These are phyloP conservation scores for Sitta carolinensis DNA, from an alignment of 2,797 vertebrate genomes.

Conservation along the genomic window DNA sequence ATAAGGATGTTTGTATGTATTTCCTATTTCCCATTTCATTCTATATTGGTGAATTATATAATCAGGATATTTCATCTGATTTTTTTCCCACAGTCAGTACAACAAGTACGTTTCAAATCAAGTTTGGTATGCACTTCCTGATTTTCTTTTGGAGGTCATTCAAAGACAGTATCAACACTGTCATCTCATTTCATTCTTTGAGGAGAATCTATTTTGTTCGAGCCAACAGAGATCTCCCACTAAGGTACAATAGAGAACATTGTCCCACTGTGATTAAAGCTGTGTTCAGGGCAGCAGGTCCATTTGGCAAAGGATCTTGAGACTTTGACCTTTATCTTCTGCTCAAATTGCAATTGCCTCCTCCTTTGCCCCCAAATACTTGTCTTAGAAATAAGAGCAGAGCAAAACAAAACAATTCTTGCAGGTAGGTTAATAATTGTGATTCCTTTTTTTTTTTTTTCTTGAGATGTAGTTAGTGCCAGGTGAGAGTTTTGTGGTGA, in stretches of 20 bases:
- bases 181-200: constrained; percentile 68
- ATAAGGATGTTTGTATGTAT: constrained; percentile 10
- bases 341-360: neutral
- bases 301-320: constrained; percentile 43
- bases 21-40: constrained; percentile 21
- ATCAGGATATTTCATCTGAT: constrained; percentile 50
- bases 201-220: constrained; percentile 63
- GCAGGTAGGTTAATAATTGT: neutral
- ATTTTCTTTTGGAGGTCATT: constrained; percentile 69
- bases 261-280: constrained; percentile 50
- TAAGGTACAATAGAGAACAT: constrained; percentile 49
- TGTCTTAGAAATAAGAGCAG: constrained; percentile 26
- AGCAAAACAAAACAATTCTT: neutral
- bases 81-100: constrained; percentile 22
- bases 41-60: neutral
- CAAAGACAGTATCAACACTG: constrained; percentile 69
- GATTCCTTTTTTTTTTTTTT: neutral
- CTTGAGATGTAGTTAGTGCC: neutral
- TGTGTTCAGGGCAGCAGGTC: constrained; percentile 4
- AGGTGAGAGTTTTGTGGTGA: neutral
- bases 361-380: neutral
- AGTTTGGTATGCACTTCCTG: constrained; percentile 69
- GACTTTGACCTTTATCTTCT: constrained; percentile 24
- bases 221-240: constrained; percentile 57
- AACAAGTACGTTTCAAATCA: constrained; percentile 66